phyloP scores from a whole-genome alignment of 2,888 invertebrate species.

The Atrina japonica region DNA sequence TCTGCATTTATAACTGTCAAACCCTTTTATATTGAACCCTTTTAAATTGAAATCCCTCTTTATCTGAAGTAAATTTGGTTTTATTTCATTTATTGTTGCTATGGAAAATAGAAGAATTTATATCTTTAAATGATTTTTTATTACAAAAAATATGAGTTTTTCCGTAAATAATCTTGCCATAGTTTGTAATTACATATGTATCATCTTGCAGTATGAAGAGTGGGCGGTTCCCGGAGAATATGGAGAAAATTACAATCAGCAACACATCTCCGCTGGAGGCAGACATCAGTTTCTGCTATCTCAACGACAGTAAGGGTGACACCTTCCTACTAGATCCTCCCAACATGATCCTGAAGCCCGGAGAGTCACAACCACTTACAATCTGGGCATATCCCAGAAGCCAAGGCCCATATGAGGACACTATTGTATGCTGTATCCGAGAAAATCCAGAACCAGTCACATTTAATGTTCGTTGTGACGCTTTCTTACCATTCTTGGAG shows the following conservation, averaged over 20 bases:
- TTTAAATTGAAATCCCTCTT: too few relatives aligned
- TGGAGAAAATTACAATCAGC: slow-evolving; percentile 77
- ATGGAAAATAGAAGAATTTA: too few relatives aligned
- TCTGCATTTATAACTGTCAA: too few relatives aligned
- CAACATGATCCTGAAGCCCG: slow-evolving; percentile 78
- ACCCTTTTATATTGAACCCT: too few relatives aligned
- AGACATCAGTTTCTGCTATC: slow-evolving; percentile 80
- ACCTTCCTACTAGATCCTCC: slow-evolving; percentile 80
- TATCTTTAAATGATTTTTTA: too few relatives aligned
- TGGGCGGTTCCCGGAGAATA: slow-evolving; percentile 79
- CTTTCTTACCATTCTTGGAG: slow-evolving; percentile 79
- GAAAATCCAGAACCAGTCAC: slow-evolving; percentile 81
- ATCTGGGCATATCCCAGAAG: slow-evolving; percentile 80
- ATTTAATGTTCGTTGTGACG: slow-evolving; percentile 79
- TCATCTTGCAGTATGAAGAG: slow-evolving; percentile 76
- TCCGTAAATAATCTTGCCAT: too few relatives aligned
- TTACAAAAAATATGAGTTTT: too few relatives aligned
- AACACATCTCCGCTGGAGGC: slow-evolving; percentile 80
- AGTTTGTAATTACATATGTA: too few relatives aligned
- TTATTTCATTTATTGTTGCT: too few relatives aligned
- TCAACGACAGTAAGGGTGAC: slow-evolving; percentile 79
- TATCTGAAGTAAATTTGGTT: too few relatives aligned
- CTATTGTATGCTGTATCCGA: slow-evolving; percentile 79
- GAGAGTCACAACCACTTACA: slow-evolving; percentile 76
- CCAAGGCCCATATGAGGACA: slow-evolving; percentile 77